Evolutionary conservation across 2,888 invertebrate genomes (phyloP).

Genomic region (Malthinus flaveolus): DNA sequence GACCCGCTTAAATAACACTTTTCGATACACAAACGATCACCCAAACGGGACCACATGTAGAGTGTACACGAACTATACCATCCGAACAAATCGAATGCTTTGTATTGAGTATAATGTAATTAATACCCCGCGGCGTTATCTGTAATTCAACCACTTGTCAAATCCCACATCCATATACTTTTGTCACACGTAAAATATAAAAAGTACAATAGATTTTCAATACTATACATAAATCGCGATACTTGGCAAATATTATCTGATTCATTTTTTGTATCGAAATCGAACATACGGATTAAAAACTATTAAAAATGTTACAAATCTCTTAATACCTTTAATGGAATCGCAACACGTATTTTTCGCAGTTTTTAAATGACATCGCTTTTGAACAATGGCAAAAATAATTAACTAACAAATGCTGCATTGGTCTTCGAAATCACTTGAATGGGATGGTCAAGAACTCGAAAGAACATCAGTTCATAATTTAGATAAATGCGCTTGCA

Average conservation of each 20-base stretch:
- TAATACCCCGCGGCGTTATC: constrained; percentile 42
- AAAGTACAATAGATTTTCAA: neutral
- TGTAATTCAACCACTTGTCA: constrained; percentile 36
- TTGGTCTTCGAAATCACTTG: no score
- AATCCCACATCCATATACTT: constrained; percentile 31
- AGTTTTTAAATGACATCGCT: no score
- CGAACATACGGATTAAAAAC: neutral
- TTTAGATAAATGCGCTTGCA: no score
- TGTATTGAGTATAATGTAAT: constrained; percentile 44
- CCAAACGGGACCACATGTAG: constrained; percentile 29
- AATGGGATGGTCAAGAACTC: no score
- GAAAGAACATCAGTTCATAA: no score
- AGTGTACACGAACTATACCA: constrained; percentile 26
- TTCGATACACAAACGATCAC: constrained; percentile 27
- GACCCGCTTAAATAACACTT: constrained; percentile 33
- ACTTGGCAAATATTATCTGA: no score
- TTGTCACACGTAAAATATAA: constrained; percentile 25
- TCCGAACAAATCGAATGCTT: constrained; percentile 43
- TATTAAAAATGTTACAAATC: no score
- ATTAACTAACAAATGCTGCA: no score
- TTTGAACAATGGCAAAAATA: no score
- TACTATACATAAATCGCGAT: no score
- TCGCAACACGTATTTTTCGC: no score
- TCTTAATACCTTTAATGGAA: neutral
- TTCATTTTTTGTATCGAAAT: neutral